phyloP scores from a whole-genome alignment of 1,140 invertebrate species.

The Coboldia fuscipes region DNA sequence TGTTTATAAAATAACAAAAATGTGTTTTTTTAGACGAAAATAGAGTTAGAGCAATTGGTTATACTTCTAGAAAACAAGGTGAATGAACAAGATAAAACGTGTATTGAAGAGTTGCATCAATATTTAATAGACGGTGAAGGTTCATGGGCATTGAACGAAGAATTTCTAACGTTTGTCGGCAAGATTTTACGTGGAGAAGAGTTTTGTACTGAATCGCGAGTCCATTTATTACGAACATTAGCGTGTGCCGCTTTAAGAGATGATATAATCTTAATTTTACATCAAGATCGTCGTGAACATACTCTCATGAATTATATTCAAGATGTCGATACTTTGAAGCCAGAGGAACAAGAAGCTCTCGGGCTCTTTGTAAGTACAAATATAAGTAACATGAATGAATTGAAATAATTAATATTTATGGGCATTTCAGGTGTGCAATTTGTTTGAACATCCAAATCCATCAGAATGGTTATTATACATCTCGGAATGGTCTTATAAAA shows the following conservation, averaged over 20 bases:
- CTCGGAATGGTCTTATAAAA: conserved; percentile 64
- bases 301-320: conserved; percentile 76
- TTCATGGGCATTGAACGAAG: conserved; percentile 75
- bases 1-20: background rate
- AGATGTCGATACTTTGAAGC: conserved; percentile 54
- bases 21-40: conserved; percentile 29
- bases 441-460: conserved; percentile 73
- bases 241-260: conserved; percentile 62
- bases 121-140: conserved; percentile 75
- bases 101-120: conserved; percentile 58
- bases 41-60: conserved; percentile 39
- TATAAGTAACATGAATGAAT: background rate
- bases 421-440: conserved; percentile 54
- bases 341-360: conserved; percentile 54
- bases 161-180: conserved; percentile 62
- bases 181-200: conserved; percentile 41
- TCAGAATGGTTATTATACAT: conserved; percentile 87
- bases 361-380: conserved; percentile 50
- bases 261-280: conserved; percentile 71
- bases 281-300: conserved; percentile 76
- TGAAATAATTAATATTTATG: conserved; percentile 1
- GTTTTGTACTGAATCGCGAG: conserved; percentile 30
- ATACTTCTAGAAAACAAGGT: conserved; percentile 38
- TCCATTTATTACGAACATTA: conserved; percentile 42
- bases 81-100: conserved; percentile 39